phyloP scores from a whole-genome alignment of 1,140 invertebrate genomes.

The Bombus sylvicola region DNA sequence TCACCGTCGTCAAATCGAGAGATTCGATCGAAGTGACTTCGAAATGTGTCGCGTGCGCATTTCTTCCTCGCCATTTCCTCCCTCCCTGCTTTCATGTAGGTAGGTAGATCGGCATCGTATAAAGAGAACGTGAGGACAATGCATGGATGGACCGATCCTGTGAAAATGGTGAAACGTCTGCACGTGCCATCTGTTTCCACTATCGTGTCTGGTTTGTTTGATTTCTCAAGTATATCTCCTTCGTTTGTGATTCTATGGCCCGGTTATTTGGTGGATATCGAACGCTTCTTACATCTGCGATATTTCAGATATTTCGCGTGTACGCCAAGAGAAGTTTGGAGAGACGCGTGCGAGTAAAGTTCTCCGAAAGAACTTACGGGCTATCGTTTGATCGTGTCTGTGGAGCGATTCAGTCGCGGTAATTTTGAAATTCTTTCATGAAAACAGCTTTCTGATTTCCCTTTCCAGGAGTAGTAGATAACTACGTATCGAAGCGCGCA shows the following conservation, averaged over 20 bases:
- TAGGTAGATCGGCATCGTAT: background rate
- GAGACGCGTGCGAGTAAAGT: background rate
- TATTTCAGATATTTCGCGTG: too few relatives aligned
- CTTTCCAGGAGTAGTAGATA: background rate
- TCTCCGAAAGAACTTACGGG: background rate
- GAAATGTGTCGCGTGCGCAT: conserved; percentile 35
- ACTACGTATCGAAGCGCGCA: background rate
- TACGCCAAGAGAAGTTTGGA: background rate
- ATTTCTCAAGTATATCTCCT: background rate
- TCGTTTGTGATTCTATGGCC: background rate
- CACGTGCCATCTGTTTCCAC: background rate
- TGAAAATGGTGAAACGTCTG: background rate
- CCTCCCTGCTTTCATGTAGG: background rate
- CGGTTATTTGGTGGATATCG: background rate
- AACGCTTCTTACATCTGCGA: background rate
- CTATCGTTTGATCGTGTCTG: background rate
- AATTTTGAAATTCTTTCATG: background rate
- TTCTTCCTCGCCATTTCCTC: background rate
- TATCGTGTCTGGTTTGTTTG: background rate
- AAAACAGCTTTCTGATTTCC: background rate
- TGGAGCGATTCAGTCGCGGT: background rate
- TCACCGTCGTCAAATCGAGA: conserved; percentile 57
- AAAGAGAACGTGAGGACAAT: background rate
- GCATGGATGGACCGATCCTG: background rate
- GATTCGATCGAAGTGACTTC: conserved; percentile 49